Evolutionary conservation across 2,113 vertebrate species (phyloP).

Genomic region (Okapia johnstoni): DNA sequence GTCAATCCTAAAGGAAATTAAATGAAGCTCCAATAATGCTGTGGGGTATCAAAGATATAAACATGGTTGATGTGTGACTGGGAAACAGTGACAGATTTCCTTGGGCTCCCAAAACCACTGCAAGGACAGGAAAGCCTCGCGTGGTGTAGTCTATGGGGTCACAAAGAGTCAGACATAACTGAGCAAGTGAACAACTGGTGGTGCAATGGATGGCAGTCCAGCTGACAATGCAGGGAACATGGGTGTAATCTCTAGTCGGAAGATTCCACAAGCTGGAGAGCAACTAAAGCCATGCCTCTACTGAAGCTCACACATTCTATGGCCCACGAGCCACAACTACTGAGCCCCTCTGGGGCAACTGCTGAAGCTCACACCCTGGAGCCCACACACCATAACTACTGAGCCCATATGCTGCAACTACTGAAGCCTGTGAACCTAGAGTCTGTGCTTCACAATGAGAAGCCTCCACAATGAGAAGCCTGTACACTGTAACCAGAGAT

Average conservation of each 20-base stretch:
- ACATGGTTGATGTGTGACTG: no score
- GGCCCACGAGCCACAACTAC: not conserved
- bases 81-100: no score
- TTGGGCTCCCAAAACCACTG: no score
- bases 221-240: not conserved
- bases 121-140: not conserved
- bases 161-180: not conserved
- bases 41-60: no score
- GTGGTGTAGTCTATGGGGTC: not conserved
- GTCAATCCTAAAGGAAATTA: not conserved
- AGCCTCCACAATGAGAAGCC: not conserved
- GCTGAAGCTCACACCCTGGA: not conserved
- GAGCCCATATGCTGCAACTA: not conserved
- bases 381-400: not conserved
- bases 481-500: not conserved
- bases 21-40: not conserved
- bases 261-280: not conserved
- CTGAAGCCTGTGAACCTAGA: not conserved
- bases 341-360: not conserved
- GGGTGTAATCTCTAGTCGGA: not conserved
- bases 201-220: not conserved
- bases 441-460: not conserved
- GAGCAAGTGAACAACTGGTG: not conserved
- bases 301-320: not conserved
- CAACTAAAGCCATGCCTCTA: not conserved